phyloP scores from a whole-genome alignment of 2,113 vertebrate genomes.

The Platichthys stellatus region DNA sequence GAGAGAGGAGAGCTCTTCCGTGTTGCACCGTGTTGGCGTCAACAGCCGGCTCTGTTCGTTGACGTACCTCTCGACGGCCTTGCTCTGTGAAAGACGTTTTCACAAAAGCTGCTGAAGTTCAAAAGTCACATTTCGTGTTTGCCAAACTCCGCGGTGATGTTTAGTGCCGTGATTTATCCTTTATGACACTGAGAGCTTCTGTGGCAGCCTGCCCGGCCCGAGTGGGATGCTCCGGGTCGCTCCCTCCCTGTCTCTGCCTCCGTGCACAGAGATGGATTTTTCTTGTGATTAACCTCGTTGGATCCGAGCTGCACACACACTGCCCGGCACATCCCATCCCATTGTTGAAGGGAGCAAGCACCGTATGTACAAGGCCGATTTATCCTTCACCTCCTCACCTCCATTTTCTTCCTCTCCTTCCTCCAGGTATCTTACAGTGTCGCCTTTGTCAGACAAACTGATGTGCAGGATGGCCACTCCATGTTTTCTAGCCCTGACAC shows the following conservation, averaged over 20 bases:
- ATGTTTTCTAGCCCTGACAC: slow-evolving; percentile 36
- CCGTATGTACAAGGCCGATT: slow-evolving; percentile 16
- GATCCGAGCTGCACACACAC: slow-evolving; percentile 4
- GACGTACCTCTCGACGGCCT: slow-evolving; percentile 28
- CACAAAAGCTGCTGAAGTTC: slow-evolving; percentile 31
- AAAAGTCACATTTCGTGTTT: slow-evolving; percentile 52
- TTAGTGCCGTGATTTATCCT: slow-evolving; percentile 63
- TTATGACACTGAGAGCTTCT: slow-evolving; percentile 72
- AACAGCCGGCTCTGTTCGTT: slow-evolving; percentile 6
- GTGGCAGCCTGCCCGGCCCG: slow-evolving; percentile 66
- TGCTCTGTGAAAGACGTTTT: slow-evolving; percentile 4
- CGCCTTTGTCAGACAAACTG: slow-evolving; percentile 16
- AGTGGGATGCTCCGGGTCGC: slow-evolving; percentile 43
- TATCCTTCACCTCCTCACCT: slow-evolving; percentile 8
- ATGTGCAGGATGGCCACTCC: slow-evolving; percentile 26
- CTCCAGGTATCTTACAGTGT: slow-evolving; percentile 17
- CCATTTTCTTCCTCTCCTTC: not conserved
- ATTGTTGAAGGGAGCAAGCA: slow-evolving; percentile 18
- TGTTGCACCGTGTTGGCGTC: slow-evolving; percentile 17
- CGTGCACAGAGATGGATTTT: slow-evolving; percentile 19
- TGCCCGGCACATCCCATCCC: slow-evolving; percentile 4
- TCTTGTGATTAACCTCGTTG: slow-evolving; percentile 21
- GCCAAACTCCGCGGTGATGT: slow-evolving; percentile 27
- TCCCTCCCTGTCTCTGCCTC: slow-evolving; percentile 18
- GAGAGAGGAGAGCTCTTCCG: slow-evolving; percentile 6